These are phyloP conservation scores for Zaprionus camerounensis DNA, from an alignment of 1,140 invertebrate species.

Conservation along the genomic window DNA sequence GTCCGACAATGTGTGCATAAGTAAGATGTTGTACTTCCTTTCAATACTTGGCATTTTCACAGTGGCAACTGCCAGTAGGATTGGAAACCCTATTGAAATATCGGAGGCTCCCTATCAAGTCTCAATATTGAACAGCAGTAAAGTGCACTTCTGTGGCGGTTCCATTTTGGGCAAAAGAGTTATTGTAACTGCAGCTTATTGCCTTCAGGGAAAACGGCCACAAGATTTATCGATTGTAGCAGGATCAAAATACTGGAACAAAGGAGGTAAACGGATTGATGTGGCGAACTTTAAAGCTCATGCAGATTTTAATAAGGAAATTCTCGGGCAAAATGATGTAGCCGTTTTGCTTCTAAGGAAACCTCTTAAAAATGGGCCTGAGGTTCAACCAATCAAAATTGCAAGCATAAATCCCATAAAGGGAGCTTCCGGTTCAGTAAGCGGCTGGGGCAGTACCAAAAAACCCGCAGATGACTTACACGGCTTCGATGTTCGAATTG, in stretches of 20 bases:
- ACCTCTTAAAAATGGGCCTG: too few relatives aligned
- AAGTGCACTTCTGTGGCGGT: neutral
- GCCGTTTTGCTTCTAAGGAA: neutral
- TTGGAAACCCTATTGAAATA: neutral
- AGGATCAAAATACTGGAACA: neutral
- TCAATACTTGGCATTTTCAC: too few relatives aligned
- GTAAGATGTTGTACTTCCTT: too few relatives aligned
- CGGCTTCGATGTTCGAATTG: too few relatives aligned
- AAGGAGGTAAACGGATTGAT: neutral
- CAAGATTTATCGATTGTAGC: neutral
- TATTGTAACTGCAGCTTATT: neutral
- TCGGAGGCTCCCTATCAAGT: neutral
- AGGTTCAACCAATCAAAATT: too few relatives aligned
- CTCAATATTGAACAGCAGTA: too few relatives aligned
- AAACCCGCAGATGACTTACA: too few relatives aligned
- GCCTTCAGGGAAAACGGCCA: accelerated
- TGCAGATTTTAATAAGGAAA: neutral
- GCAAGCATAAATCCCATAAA: too few relatives aligned
- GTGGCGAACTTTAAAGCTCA: neutral
- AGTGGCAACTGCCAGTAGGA: too few relatives aligned
- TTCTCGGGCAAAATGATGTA: neutral
- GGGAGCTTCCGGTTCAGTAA: too few relatives aligned
- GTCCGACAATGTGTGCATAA: constrained; percentile 23
- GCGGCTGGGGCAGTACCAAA: too few relatives aligned
- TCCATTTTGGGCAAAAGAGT: neutral